These are phyloP conservation scores for Agriopis aurantiaria DNA, from an alignment of 2,888 invertebrate species.

Conservation along the genomic window DNA sequence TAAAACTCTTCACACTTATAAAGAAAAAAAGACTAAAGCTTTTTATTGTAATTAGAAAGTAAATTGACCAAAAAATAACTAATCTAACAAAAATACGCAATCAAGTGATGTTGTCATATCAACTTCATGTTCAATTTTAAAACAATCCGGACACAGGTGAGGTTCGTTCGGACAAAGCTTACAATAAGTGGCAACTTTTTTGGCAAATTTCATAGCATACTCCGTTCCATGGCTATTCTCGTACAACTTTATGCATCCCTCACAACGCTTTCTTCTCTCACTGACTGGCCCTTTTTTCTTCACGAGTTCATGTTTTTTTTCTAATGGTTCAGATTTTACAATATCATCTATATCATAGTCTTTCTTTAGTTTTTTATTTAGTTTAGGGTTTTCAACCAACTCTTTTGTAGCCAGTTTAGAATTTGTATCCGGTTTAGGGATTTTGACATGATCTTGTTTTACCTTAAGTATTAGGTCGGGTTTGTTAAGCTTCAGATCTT, in stretches of 20 bases:
- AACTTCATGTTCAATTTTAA: constrained; percentile 32
- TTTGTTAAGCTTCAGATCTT: background rate
- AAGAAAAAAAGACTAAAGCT: background rate
- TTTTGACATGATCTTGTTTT: constrained; percentile 6
- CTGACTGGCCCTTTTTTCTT: constrained; percentile 26
- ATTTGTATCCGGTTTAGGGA: background rate
- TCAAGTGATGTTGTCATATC: constrained; percentile 39
- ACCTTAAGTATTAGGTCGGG: constrained; percentile 9
- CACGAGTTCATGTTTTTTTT: constrained; percentile 30
- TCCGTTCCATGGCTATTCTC: constrained; percentile 30
- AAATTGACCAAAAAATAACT: background rate
- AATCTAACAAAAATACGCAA: background rate
- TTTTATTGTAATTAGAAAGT: background rate
- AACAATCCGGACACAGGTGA: constrained; percentile 39
- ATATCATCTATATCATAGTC: background rate
- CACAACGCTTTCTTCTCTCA: constrained; percentile 35
- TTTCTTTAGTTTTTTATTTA: background rate
- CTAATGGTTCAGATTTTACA: background rate
- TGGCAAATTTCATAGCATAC: constrained; percentile 32
- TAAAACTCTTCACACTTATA: too few relatives aligned
- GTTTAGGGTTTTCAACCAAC: constrained; percentile 15
- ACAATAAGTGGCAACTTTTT: constrained; percentile 39
- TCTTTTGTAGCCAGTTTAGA: background rate
- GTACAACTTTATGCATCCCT: constrained; percentile 37
- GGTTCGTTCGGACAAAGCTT: constrained; percentile 40